These are phyloP conservation scores for Cordylochernes scorpioides DNA, from an alignment of 2,888 invertebrate species.

Conservation along the genomic window DNA sequence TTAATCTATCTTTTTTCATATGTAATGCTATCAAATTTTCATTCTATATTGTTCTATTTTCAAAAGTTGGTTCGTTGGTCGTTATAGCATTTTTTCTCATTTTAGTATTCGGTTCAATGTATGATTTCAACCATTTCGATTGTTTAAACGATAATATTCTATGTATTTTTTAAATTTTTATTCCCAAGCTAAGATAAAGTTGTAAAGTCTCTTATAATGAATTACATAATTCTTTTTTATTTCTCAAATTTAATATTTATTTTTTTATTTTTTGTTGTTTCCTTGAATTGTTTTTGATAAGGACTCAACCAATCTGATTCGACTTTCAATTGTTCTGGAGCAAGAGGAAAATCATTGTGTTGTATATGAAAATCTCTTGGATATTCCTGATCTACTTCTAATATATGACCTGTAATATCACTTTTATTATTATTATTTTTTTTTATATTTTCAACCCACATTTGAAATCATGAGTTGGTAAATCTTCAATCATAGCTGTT, in stretches of 20 bases:
- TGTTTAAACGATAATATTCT: constrained; percentile 6
- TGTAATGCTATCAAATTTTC: constrained; percentile 2
- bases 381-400: constrained; percentile 5
- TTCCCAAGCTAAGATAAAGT: constrained; percentile 12
- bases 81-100: constrained; percentile 14
- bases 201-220: constrained; percentile 14
- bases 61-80: constrained; percentile 5
- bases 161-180: constrained; percentile 15
- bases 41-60: constrained; percentile 1
- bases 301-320: no score
- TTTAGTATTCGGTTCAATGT: constrained; percentile 12
- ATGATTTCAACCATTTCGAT: constrained; percentile 4
- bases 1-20: constrained; percentile 4
- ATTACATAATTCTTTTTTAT: constrained; percentile 13
- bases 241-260: constrained; percentile 6
- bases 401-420: constrained; percentile 1
- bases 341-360: constrained; percentile 4
- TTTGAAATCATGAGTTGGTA: constrained; percentile 7
- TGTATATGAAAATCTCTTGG: constrained; percentile 1
- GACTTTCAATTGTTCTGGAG: no score
- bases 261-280: constrained; percentile 5
- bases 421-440: not conserved
- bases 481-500: constrained; percentile 5
- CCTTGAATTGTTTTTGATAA: no score
- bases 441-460: constrained; percentile 1